phyloP scores from a whole-genome alignment of 2,113 vertebrate species.

The Protobothrops flavoviridis region DNA sequence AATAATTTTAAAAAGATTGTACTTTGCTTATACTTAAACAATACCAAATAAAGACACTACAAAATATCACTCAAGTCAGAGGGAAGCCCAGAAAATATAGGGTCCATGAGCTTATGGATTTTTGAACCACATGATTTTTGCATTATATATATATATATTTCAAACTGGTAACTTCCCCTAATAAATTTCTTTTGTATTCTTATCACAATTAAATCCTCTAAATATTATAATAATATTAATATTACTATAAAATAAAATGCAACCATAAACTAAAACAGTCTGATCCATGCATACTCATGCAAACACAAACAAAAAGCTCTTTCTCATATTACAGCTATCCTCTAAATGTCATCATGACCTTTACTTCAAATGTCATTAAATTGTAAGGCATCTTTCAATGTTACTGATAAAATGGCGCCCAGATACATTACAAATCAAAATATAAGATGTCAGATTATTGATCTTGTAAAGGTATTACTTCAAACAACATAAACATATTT shows the following conservation, averaged over 20 bases:
- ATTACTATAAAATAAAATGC: not conserved
- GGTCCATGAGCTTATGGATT: not conserved
- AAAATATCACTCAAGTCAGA: not conserved
- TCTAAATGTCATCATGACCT: conserved; percentile 4
- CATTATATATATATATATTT: not conserved
- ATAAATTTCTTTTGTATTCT: not conserved
- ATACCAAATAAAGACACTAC: not conserved
- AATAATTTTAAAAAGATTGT: not conserved
- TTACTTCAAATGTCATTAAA: conserved; percentile 31
- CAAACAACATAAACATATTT: not conserved
- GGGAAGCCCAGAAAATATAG: not conserved
- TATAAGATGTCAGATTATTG: not conserved
- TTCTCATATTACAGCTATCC: not conserved
- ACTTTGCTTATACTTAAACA: not conserved
- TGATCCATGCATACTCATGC: not conserved
- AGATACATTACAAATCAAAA: not conserved
- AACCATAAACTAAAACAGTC: not conserved
- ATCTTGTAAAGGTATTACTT: conserved; percentile 24
- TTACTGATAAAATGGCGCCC: conserved; percentile 21
- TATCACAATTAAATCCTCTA: not conserved
- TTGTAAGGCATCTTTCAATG: conserved; percentile 10
- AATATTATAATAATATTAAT: not conserved
- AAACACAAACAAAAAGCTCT: not conserved
- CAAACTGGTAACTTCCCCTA: not conserved
- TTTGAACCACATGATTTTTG: not conserved